Conservation (phyloP, 2,113 vertebrate genomes). For the Tachuris rubrigastra region DNA sequence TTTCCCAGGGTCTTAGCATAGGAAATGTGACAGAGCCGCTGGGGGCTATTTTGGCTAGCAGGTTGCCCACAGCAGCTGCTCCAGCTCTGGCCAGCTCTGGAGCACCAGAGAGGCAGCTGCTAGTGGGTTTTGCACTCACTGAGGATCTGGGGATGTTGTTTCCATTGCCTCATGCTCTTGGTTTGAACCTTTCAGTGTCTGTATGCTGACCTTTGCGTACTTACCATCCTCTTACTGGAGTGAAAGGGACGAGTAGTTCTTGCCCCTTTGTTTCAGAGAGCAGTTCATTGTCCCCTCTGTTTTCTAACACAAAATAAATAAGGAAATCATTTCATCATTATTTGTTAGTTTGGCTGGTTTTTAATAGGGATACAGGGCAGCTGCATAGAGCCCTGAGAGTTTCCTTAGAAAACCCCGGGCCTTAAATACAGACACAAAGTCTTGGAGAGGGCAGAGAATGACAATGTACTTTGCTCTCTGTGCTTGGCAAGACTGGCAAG, state of each 20-base stretch:
- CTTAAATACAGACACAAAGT: background rate
- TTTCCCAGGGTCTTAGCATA: background rate
- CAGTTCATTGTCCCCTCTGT: slow-evolving; percentile 37
- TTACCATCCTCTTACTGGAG: slow-evolving; percentile 28
- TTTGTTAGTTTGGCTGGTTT: slow-evolving; percentile 53
- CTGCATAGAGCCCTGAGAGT: background rate
- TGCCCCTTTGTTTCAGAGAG: slow-evolving; percentile 52
- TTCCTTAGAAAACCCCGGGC: slow-evolving; percentile 29
- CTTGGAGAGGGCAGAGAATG: background rate
- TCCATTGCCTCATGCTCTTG: background rate
- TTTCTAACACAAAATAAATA: slow-evolving; percentile 64
- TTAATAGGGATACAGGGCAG: slow-evolving; percentile 37
- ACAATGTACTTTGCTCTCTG: background rate
- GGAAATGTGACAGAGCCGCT: background rate
- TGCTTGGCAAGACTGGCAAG: background rate
- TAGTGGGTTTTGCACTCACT: background rate
- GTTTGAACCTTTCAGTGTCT: slow-evolving; percentile 35
- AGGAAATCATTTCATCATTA: slow-evolving; percentile 53
- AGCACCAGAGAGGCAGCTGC: background rate
- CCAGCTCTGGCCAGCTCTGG: background rate
- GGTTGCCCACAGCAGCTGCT: background rate
- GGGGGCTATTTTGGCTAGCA: background rate
- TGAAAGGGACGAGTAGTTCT: slow-evolving; percentile 19
- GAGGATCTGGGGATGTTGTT: background rate
- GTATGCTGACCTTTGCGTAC: slow-evolving; percentile 2